phyloP scores from a whole-genome alignment of 1,140 invertebrate genomes.

The Plutomurus gul region DNA sequence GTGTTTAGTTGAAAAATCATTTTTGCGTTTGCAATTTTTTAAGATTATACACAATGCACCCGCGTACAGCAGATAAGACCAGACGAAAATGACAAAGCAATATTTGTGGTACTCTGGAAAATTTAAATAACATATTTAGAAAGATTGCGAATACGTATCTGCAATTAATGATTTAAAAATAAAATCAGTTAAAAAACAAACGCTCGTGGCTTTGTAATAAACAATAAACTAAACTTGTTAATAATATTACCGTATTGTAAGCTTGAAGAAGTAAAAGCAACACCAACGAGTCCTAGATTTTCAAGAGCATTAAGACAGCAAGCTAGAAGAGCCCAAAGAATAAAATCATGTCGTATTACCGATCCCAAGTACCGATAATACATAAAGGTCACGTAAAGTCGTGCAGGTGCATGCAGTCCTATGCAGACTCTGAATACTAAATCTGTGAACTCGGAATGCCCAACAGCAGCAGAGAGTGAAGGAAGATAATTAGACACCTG shows the following conservation, averaged over 20 bases:
- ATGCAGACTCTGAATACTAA: slow-evolving; percentile 87
- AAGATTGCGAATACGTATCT: background rate
- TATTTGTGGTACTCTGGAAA: slow-evolving; percentile 74
- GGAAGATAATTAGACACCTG: slow-evolving; percentile 84
- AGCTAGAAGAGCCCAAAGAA: slow-evolving; percentile 67
- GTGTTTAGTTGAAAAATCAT: slow-evolving; percentile 58
- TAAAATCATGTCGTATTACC: slow-evolving; percentile 64
- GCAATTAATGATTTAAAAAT: slow-evolving; percentile 79
- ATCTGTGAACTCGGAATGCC: slow-evolving; percentile 85
- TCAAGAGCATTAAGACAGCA: slow-evolving; percentile 79
- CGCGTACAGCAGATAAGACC: slow-evolving; percentile 87
- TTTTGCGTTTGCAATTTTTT: slow-evolving; percentile 61
- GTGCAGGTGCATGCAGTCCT: slow-evolving; percentile 74
- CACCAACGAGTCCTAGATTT: slow-evolving; percentile 76
- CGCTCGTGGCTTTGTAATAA: background rate
- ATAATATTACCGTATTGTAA: slow-evolving; percentile 75
- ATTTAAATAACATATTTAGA: background rate
- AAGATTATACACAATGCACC: slow-evolving; percentile 73
- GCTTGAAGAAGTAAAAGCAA: slow-evolving; percentile 87
- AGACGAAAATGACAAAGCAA: slow-evolving; percentile 87
- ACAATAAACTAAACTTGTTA: too few species aligned
- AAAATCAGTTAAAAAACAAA: background rate
- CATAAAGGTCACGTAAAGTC: slow-evolving; percentile 70
- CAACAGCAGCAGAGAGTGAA: slow-evolving; percentile 92
- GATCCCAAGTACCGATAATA: slow-evolving; percentile 62